A percentile compares a stretch with the other conserved stretches of the same genome.
These are phyloP conservation scores for Caenorhabditis doughertyi DNA, from an alignment of 2,888 invertebrate genomes.

Conservation along the genomic window DNA sequence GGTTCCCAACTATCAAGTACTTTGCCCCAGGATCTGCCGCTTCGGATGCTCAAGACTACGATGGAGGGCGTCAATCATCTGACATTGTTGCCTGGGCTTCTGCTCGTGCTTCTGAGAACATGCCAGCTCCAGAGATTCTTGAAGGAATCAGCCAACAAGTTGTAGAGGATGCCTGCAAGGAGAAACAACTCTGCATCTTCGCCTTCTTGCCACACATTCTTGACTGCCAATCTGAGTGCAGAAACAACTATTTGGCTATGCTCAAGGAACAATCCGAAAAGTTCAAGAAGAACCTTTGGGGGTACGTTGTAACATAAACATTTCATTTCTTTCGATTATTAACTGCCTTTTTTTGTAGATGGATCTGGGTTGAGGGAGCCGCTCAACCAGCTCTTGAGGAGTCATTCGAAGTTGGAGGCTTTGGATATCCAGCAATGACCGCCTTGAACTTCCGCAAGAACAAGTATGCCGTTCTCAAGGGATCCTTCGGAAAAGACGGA, in stretches of 20 bases:
- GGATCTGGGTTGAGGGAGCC: slow-evolving; percentile 96
- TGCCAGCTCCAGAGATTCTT: slow-evolving; percentile 92
- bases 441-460: slow-evolving; percentile 96
- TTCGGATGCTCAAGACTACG: slow-evolving; percentile 88
- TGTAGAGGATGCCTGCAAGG: slow-evolving; percentile 89
- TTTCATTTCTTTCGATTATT: neutral
- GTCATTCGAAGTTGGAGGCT: slow-evolving; percentile 95
- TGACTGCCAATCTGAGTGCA: slow-evolving; percentile 94
- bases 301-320: slow-evolving; percentile 84
- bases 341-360: slow-evolving; percentile 84
- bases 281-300: slow-evolving; percentile 96
- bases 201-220: slow-evolving; percentile 95
- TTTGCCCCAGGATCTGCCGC: slow-evolving; percentile 86
- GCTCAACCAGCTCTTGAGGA: slow-evolving; percentile 91
- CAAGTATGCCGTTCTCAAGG: slow-evolving; percentile 94
- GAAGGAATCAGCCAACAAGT: slow-evolving; percentile 86
- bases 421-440: slow-evolving; percentile 99
- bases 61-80: slow-evolving; percentile 91
- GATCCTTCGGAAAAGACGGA: slow-evolving; percentile 91
- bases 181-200: slow-evolving; percentile 91
- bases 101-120: slow-evolving; percentile 87
- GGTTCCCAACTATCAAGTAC: slow-evolving; percentile 95
- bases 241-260: slow-evolving; percentile 90
- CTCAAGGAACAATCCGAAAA: slow-evolving; percentile 90
- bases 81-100: slow-evolving; percentile 93